Evolutionary conservation across 2,888 invertebrate species (phyloP).

Genomic region (Dorcus parallelipipedus): DNA sequence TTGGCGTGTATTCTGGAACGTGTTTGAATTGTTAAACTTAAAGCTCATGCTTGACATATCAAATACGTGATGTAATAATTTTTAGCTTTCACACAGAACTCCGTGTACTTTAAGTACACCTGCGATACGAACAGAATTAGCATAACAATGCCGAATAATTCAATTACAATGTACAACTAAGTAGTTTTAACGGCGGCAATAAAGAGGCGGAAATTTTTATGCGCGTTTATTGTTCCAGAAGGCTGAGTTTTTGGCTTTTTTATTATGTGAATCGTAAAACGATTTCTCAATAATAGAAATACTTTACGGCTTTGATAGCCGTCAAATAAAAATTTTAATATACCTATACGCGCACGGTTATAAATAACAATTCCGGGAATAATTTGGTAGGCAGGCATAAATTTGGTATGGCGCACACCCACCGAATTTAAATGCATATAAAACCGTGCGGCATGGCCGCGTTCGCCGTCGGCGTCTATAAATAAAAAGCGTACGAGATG

Average conservation of each 20-base stretch:
- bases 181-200: neutral
- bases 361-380: conserved; percentile 33
- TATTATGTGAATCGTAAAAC: conserved; percentile 9
- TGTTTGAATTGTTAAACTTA: too few relatives aligned
- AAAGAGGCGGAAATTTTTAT: neutral
- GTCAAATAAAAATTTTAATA: conserved; percentile 23
- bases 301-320: conserved; percentile 12
- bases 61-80: too few relatives aligned
- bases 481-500: conserved; percentile 27
- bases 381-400: conserved; percentile 34
- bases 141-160: conserved; percentile 18
- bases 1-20: too few relatives aligned
- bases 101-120: neutral
- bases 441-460: neutral
- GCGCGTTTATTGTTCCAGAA: neutral
- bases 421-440: conserved; percentile 3
- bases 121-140: conserved; percentile 12
- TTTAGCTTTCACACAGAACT: too few relatives aligned
- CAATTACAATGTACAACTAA: conserved; percentile 7
- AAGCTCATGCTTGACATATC: too few relatives aligned
- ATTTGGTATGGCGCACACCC: conserved; percentile 24
- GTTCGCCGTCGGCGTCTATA: conserved; percentile 6
- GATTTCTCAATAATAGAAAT: conserved; percentile 16
- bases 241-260: neutral
- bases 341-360: conserved; percentile 21